Base-by-base conservation (phyloP, 2,113 vertebrate genomes). In the Leucopternis melanops region DNA sequence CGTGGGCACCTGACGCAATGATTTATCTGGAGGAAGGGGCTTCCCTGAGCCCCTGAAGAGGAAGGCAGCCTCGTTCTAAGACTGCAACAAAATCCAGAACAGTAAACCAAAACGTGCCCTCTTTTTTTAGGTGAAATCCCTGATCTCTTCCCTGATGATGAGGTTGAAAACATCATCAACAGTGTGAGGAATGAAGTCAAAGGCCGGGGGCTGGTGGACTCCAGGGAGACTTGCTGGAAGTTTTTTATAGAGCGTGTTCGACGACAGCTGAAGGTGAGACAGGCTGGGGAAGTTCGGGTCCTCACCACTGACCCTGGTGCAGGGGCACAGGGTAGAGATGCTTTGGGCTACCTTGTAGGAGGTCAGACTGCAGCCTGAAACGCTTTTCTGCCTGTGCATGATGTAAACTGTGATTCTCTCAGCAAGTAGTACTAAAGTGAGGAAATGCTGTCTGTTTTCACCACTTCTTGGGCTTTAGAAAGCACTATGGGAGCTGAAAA, bases 211-310 rank as follows among this genome's bases (percentile, higher is more conserved):
- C 93, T 99, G 80, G 44, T 98, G 94, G 99, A 99, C 92, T 98
- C 98, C 59, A 98, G 98, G 90, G 99, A 99, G 55, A 98, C 98
- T 74, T 99, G 99, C 97, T 99, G 99, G 99, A 99, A 98, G 92
- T 99, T 99, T 98, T 99, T 99, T 95, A 99, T 99, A 73, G 98
- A 99, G 63, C 98, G 98, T 0, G 98, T 99, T 91, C 98, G 97
- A 44, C 96, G 97, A 36, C 99, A 98, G 75, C 98, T 99, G 82
- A 99, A 99, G 99, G 99, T 99, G 97, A 97, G 95, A 21, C 3
- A 11, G n/a, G 15, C 17, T 29, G 47, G 19, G 22, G 40, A 34
- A 22, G 38, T 22, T 20, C 0, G 2, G 26, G 12, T 63, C 65
- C 47, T 38, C 31, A 12, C 38, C 23, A 5, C 2, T 1, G 2